Percentiles rank a stretch among this genome's conserved stretches.
Conservation (phyloP, 2,113 vertebrate species). For the Dipodomys ordii region DNA sequence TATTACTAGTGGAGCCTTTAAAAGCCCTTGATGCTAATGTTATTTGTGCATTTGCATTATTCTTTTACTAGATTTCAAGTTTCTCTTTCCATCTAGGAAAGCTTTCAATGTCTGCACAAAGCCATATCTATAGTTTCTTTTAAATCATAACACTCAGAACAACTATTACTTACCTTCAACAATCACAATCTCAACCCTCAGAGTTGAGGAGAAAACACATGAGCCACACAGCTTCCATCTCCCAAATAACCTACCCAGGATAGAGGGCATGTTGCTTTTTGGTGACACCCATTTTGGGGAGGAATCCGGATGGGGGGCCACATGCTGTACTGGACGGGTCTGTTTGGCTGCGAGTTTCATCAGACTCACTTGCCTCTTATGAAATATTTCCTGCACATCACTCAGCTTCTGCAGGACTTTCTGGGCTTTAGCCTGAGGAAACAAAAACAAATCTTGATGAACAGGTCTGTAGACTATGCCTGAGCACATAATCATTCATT, state of each 20-base stretch:
- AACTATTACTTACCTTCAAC: neutral
- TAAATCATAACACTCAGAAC: neutral
- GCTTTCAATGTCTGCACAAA: neutral
- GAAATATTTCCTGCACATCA: constrained; percentile 96
- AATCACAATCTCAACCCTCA: neutral
- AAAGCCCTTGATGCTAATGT: neutral
- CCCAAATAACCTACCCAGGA: constrained; percentile 85
- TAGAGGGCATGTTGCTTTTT: constrained; percentile 86
- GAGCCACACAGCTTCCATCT: neutral
- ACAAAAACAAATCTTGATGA: constrained; percentile 53
- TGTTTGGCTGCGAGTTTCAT: constrained; percentile 96
- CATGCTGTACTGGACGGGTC: constrained; percentile 95
- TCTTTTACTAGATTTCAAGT: neutral
- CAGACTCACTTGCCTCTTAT: constrained; percentile 94
- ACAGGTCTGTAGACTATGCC: neutral
- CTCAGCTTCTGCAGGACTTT: constrained; percentile 92
- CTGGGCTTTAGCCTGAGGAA: constrained; percentile 89
- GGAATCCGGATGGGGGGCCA: constrained; percentile 95
- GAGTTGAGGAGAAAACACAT: neutral
- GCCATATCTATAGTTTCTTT: neutral
- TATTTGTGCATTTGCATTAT: neutral
- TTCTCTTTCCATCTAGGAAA: neutral
- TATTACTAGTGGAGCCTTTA: neutral
- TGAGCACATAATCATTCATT: neutral
- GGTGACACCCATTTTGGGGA: constrained; percentile 93